Base-by-base conservation (phyloP, 2,888 invertebrate genomes). In the Xanthia icteritia region DNA sequence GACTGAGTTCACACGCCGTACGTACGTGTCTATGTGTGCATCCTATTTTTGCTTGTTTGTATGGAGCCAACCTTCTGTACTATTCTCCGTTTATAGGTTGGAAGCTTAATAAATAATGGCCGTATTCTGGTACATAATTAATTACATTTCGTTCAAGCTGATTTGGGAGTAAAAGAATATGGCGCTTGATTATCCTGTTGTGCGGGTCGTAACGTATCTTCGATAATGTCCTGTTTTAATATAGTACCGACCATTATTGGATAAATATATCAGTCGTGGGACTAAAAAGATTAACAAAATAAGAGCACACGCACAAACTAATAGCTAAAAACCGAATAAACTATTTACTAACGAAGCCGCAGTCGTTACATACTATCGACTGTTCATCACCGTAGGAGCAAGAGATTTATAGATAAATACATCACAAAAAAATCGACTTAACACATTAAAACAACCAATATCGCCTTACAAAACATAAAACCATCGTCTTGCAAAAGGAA, bases 71-170 rank as follows among this genome's bases (percentile, higher is more conserved):
- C 36, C 76, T 77, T 76, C 61, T 76, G n/a, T 15, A 15, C 0
- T 54, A 54, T 54, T 23, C 23, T 23, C 1, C 23, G 11, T 23
- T 11, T 54, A 23, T n/a, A 13, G 20, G 39, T 61, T 58, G 78
- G 36, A 48, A 54, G 36, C 72, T 83, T 63, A 83, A 83, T 77
- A 83, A 83, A 54, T 82, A 82, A 86, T 76, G 64, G n/a, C 20
- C 13, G 76, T 82, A 71, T 86, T 66, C 86, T 69, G 51, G 23
- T 86, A 82, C 83, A 82, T 82, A 69, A 86, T 83, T 86, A 82
- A 86, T 82, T 72, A 77, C 68, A 72, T 77, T 86, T 69, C 61
- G 77, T 86, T 86, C 60, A 82, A 76, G 77, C 65, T 68, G 71
- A 71, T 82, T 64, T 64, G 27, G 58, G 48, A 60, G 36, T 15